These are phyloP conservation scores for Aurelia sp. DNA, from an alignment of 30 jellyfish, hydroid and myxozoan species.

Conservation along the genomic window DNA sequence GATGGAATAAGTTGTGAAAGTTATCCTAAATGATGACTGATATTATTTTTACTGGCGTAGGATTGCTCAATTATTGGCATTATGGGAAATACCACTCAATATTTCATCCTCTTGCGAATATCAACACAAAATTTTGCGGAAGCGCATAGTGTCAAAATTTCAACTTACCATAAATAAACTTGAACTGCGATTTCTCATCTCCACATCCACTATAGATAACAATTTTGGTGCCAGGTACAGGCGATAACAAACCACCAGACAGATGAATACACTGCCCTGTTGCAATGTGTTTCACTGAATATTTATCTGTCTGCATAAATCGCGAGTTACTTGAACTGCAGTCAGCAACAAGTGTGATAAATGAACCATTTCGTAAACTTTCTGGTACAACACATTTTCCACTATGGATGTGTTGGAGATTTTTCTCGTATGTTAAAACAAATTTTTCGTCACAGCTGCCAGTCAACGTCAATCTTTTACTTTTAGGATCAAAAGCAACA, in stretches of 20 bases:
- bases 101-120: too few species aligned
- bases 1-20: too few species aligned
- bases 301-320: conserved; percentile 11
- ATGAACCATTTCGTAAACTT: background rate
- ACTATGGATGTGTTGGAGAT: conserved; percentile 2
- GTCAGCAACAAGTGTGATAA: background rate
- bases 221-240: conserved; percentile 37
- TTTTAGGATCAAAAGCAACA: background rate
- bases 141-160: too few species aligned
- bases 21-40: too few species aligned
- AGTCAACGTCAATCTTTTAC: background rate
- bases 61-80: too few species aligned
- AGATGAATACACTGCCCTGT: conserved; percentile 61
- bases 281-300: conserved; percentile 34
- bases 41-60: too few species aligned
- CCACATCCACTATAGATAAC: conserved; percentile 56
- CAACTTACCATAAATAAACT: conserved; percentile 11
- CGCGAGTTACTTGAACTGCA: background rate
- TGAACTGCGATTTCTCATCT: conserved; percentile 25
- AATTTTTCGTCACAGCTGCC: conserved; percentile 8
- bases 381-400: conserved; percentile 25
- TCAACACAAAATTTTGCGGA: too few species aligned
- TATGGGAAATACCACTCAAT: too few species aligned
- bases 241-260: conserved; percentile 12
- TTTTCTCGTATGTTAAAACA: background rate